Conservation (phyloP, 2,888 invertebrate genomes). For the Eugnorisma glareosa region DNA sequence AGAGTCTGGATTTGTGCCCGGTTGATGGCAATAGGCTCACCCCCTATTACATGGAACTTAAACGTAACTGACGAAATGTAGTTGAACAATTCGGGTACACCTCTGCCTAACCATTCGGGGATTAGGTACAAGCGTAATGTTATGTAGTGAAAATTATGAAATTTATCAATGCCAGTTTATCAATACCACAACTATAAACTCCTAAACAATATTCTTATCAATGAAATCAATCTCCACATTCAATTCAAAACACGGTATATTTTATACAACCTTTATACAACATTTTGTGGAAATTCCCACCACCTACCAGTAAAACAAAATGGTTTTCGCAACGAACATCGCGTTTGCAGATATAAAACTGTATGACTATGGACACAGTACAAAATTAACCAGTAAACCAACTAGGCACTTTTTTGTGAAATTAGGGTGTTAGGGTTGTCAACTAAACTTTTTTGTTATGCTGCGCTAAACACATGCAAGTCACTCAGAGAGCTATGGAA, state of each 20-base stretch:
- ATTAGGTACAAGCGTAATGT: background rate
- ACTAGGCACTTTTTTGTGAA: background rate
- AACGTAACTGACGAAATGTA: background rate
- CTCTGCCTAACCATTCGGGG: background rate
- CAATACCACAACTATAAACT: background rate
- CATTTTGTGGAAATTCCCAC: slow-evolving; percentile 36
- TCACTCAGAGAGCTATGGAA: too few relatives aligned
- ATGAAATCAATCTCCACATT: slow-evolving; percentile 1
- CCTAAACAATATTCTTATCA: background rate
- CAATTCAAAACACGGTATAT: slow-evolving; percentile 25
- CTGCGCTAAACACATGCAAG: too few relatives aligned
- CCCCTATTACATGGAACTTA: background rate
- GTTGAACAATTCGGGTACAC: background rate
- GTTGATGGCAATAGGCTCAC: background rate
- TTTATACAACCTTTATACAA: background rate
- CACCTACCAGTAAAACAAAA: slow-evolving; percentile 38
- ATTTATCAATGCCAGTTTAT: background rate
- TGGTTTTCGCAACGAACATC: slow-evolving; percentile 36
- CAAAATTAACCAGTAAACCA: background rate
- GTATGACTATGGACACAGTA: slow-evolving; percentile 16
- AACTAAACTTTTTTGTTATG: background rate
- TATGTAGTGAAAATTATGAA: background rate
- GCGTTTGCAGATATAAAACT: slow-evolving; percentile 47
- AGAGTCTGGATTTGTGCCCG: too few relatives aligned
- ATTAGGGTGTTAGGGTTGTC: background rate